These are phyloP conservation scores for Lacerta bilineata DNA, from an alignment of 2,797 vertebrate species.

Conservation along the genomic window DNA sequence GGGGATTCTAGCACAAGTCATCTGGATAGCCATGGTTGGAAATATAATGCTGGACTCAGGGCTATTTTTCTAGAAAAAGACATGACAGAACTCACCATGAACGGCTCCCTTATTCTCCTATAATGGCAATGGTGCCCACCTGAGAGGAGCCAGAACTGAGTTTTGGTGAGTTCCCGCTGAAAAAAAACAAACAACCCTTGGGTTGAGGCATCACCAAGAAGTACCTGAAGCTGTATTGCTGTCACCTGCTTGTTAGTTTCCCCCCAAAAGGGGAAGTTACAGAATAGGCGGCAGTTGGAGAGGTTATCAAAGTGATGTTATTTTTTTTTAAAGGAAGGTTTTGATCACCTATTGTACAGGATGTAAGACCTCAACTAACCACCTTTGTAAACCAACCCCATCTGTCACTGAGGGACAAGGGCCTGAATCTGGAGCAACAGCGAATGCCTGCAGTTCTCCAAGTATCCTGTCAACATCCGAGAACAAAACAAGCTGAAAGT, in stretches of 20 bases:
- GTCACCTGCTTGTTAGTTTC: background rate
- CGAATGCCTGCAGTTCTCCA: background rate
- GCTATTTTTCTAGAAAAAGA: too few relatives aligned
- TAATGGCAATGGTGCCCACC: too few relatives aligned
- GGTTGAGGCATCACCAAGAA: background rate
- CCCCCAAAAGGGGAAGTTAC: background rate
- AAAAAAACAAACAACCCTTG: background rate
- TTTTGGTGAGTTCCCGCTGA: too few relatives aligned
- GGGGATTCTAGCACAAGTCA: background rate
- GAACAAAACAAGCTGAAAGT: conserved; percentile 24
- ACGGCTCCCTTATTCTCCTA: too few relatives aligned
- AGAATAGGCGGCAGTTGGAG: background rate
- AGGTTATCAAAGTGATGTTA: background rate
- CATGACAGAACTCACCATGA: too few relatives aligned
- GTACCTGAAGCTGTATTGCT: background rate
- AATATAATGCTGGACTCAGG: too few relatives aligned
- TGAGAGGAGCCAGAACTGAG: too few relatives aligned
- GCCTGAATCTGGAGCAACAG: background rate
- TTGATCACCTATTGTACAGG: background rate
- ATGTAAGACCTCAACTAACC: background rate
- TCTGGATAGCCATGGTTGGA: too few relatives aligned
- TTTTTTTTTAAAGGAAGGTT: background rate
- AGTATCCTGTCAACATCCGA: background rate
- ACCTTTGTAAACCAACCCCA: background rate
- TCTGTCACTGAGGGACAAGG: background rate